A percentile compares a stretch with the other conserved stretches of the same genome.
Conservation (phyloP, 2,888 invertebrate genomes). For the Athrips mouffetella region DNA sequence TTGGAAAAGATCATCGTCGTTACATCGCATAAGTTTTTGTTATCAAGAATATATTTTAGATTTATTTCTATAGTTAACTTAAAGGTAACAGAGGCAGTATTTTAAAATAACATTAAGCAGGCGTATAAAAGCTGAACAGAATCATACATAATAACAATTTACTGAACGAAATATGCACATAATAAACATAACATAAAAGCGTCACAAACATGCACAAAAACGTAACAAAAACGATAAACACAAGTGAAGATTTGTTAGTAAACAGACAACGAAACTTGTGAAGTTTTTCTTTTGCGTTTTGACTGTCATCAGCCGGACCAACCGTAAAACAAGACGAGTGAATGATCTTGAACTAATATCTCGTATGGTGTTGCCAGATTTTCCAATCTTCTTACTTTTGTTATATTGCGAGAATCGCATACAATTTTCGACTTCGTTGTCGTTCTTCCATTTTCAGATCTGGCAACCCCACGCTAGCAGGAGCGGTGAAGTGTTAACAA, state of each 20-base stretch:
- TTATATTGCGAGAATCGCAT: too few relatives aligned
- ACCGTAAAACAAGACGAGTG: background rate
- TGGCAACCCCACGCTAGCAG: slow-evolving; percentile 2
- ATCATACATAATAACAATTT: background rate
- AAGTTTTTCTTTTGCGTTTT: background rate
- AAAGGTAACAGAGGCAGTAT: too few relatives aligned
- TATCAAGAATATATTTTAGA: too few relatives aligned
- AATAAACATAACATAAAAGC: background rate
- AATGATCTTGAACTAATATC: background rate
- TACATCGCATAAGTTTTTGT: too few relatives aligned
- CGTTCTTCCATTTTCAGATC: too few relatives aligned
- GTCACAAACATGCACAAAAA: background rate
- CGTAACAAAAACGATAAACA: background rate
- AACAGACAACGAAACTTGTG: background rate
- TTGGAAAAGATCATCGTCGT: too few relatives aligned
- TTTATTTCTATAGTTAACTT: too few relatives aligned
- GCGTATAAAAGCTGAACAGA: slow-evolving; percentile 1
- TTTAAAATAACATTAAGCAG: background rate
- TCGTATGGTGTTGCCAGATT: background rate
- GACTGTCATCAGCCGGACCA: slow-evolving; percentile 1
- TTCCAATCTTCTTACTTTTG: too few relatives aligned
- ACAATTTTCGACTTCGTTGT: too few relatives aligned
- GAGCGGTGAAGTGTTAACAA: slow-evolving; percentile 13
- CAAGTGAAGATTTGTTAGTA: background rate
- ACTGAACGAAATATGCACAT: background rate